These are phyloP conservation scores for Istiophorus platypterus DNA, from an alignment of 2,113 vertebrate genomes.

Conservation along the genomic window DNA sequence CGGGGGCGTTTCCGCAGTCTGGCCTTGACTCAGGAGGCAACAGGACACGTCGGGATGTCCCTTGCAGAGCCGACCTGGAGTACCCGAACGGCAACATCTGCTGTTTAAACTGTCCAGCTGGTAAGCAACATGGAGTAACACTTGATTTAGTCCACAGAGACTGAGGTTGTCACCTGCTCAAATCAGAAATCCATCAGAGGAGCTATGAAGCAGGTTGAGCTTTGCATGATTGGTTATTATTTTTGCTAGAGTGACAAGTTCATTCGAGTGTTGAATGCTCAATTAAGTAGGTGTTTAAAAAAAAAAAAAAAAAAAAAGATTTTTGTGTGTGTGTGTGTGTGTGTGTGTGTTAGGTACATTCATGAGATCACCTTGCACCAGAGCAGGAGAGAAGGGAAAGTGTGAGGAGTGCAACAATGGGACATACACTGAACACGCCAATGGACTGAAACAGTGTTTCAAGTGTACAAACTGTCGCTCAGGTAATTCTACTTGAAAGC, in stretches of 20 bases:
- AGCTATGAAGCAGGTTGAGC: not conserved
- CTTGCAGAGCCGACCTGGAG: slow-evolving; percentile 47
- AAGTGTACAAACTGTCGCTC: slow-evolving; percentile 71
- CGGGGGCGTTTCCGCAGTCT: not conserved
- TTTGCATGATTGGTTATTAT: not conserved
- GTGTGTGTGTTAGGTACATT: slow-evolving; percentile 64
- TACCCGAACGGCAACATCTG: slow-evolving; percentile 66
- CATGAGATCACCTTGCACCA: slow-evolving; percentile 58
- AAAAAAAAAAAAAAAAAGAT: too few relatives aligned
- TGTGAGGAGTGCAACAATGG: slow-evolving; percentile 73
- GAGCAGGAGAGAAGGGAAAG: not conserved
- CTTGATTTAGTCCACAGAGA: not conserved
- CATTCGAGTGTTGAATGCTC: not conserved
- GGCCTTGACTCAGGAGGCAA: not conserved
- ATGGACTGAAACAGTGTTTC: slow-evolving; percentile 65
- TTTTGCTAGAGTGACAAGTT: not conserved
- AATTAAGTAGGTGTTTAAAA: not conserved
- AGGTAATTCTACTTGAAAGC: slow-evolving; percentile 66
- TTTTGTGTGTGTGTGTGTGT: not conserved
- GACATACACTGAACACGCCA: slow-evolving; percentile 65
- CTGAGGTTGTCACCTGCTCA: not conserved
- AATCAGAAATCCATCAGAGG: slow-evolving; percentile 12
- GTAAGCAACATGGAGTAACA: slow-evolving; percentile 57
- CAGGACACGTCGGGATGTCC: slow-evolving; percentile 1
- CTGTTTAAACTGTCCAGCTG: slow-evolving; percentile 80